Conservation (phyloP, 2,113 vertebrate species). For the Gadus macrocephalus region DNA sequence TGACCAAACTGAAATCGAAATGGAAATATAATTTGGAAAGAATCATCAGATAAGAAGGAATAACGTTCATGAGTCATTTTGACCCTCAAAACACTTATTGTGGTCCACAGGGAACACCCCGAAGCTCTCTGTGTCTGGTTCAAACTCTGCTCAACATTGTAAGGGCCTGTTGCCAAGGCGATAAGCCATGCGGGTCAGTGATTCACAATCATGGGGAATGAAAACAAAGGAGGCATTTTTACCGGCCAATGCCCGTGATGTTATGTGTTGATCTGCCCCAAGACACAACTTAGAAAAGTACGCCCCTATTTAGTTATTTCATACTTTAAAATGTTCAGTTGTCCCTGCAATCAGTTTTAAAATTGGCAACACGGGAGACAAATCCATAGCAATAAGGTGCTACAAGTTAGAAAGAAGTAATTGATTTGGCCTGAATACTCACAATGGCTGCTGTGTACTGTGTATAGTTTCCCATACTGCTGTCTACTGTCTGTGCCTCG, state of each 20-base stretch:
- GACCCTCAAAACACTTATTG: background rate
- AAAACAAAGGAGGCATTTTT: slow-evolving; percentile 58
- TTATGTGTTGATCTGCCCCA: slow-evolving; percentile 34
- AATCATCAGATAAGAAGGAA: background rate
- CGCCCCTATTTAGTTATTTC: too few species aligned
- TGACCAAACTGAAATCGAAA: too few species aligned
- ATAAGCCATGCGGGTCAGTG: slow-evolving; percentile 34
- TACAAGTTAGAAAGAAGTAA: slow-evolving; percentile 33
- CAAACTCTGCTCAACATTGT: slow-evolving; percentile 26
- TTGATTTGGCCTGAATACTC: slow-evolving; percentile 50
- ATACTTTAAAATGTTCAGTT: too few species aligned
- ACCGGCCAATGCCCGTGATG: slow-evolving; percentile 31
- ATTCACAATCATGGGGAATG: slow-evolving; percentile 58
- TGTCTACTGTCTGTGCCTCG: too few species aligned
- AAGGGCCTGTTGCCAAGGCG: slow-evolving; percentile 47
- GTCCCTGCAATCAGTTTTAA: too few species aligned
- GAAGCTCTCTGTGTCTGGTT: slow-evolving; percentile 16
- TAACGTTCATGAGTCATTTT: background rate
- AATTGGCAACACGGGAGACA: too few species aligned
- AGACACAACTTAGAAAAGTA: slow-evolving; percentile 27
- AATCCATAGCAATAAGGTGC: too few species aligned
- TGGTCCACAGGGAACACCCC: slow-evolving; percentile 3
- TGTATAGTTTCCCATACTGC: too few species aligned
- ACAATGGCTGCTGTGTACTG: slow-evolving; percentile 12
- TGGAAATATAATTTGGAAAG: too few species aligned